Evolutionary conservation across 1,140 invertebrate species (phyloP), one percentile per base, ranked within the genome.

Genomic region (Ceratina calcarata): DNA sequence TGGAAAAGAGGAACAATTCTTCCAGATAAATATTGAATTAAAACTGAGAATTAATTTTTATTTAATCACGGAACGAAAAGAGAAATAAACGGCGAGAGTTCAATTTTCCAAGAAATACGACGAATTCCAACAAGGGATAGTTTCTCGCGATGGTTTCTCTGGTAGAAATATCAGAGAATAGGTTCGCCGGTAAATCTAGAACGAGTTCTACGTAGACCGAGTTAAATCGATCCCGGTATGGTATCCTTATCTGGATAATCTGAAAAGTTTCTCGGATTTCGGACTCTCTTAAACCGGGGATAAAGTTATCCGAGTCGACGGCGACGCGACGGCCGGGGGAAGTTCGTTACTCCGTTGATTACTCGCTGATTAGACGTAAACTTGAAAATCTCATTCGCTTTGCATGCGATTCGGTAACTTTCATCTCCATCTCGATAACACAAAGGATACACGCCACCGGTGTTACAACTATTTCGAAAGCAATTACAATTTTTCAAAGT

Each of bases 311-410:
- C 51, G 51, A 37, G 67, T 58, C 53, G 66, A 68, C 66, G 37
- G 37, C 37, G 37, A 45, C 37, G 37, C 55, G 55, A n/a, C 55
- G 55, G 55, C 27, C 24, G 18, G 24, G n/a, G 24, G 20, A 69
- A 55, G 53, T 58, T 70, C 45, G 45, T 67, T 51, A 67, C 20
- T 67, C 45, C 13, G 13, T 24, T 57, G 55, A 70, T 70, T 70
- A 70, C 67, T 27, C 24, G 53, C 67, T 70, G 67, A 70, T 70
- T 70, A 70, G 51, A 70, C 67, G 49, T 8, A 70, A 70, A 70
- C 67, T 58, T 58, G 67, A 37, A 20, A 55, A 70, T 37, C 18
- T 57, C 24, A 69, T 69, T 69, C 67, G 24, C 22, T 13, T 70
- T 58, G 67, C 67, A 70, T 32, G 24, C 51, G 20, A 57, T 68